Evolutionary conservation across 2,888 invertebrate genomes (phyloP).

Genomic region (Pristionchus fissidentatus): DNA sequence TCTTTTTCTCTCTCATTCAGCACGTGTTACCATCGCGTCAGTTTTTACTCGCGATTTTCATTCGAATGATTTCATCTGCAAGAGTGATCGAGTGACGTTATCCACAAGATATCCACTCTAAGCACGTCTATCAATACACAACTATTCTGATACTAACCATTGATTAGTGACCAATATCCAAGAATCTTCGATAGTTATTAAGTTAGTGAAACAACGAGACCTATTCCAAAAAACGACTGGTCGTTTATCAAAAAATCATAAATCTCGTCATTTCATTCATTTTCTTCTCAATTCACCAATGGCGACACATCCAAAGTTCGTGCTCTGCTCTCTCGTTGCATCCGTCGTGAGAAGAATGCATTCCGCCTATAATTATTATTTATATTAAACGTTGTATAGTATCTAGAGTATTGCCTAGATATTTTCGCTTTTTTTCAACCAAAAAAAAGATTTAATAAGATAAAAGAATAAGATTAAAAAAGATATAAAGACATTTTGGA

Average conservation of each 20-base stretch:
- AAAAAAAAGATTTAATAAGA: not conserved
- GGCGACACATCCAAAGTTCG: constrained; percentile 91
- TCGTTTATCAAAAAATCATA: not conserved
- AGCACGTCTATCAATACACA: too few relatives aligned
- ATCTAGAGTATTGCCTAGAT: not conserved
- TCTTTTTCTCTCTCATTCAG: too few relatives aligned
- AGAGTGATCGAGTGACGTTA: not conserved
- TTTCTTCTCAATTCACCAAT: not conserved
- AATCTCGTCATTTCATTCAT: not conserved
- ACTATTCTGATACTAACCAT: too few relatives aligned
- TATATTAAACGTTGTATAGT: not conserved
- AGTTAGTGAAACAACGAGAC: not conserved
- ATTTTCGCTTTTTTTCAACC: not conserved
- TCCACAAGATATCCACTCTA: too few relatives aligned
- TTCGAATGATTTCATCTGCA: not conserved
- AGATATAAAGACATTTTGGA: not conserved
- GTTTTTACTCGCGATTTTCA: too few relatives aligned
- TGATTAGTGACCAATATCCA: not conserved
- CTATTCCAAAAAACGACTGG: not conserved
- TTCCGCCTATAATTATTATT: constrained; percentile 47
- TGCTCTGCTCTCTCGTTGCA: constrained; percentile 89
- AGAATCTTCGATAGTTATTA: not conserved
- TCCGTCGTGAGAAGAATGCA: constrained; percentile 73
- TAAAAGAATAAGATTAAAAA: not conserved
- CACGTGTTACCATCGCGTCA: too few relatives aligned